Evolutionary conservation across 2,113 vertebrate genomes (phyloP).

Genomic region (Urocitellus parryii): DNA sequence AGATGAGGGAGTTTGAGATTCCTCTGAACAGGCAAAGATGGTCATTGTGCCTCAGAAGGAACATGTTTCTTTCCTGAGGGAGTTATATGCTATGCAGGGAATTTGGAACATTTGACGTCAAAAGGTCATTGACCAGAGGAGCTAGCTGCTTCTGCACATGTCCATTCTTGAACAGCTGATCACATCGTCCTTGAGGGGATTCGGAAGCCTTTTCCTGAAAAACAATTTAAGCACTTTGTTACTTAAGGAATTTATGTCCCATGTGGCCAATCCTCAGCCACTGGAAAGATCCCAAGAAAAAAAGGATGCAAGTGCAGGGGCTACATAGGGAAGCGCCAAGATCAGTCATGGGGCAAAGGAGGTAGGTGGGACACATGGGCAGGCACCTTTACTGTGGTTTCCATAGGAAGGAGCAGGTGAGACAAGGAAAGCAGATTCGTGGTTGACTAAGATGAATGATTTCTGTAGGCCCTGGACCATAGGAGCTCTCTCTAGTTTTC

Average conservation of each 20-base stretch:
- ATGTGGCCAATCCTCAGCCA: not conserved
- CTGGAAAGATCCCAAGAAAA: conserved; percentile 19
- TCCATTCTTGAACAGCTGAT: not conserved
- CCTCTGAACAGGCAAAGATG: not conserved
- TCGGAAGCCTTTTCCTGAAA: not conserved
- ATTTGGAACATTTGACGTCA: not conserved
- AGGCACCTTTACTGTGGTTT: not conserved
- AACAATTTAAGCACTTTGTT: not conserved
- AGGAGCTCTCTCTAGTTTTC: not conserved
- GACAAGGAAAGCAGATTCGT: not conserved
- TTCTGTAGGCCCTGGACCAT: not conserved
- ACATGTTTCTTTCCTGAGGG: no score
- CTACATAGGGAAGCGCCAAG: not conserved
- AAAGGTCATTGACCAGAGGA: not conserved
- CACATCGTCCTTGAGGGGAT: not conserved
- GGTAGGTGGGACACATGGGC: not conserved
- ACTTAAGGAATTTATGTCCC: not conserved
- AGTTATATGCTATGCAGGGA: not conserved
- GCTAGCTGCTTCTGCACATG: not conserved
- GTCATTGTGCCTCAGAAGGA: not conserved
- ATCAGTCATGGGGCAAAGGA: not conserved
- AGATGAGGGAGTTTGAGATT: not conserved
- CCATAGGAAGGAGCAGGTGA: not conserved
- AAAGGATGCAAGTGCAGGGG: not conserved
- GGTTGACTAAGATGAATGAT: not conserved